Conservation (phyloP, 2,113 vertebrate species). For the Aphelocoma coerulescens region DNA sequence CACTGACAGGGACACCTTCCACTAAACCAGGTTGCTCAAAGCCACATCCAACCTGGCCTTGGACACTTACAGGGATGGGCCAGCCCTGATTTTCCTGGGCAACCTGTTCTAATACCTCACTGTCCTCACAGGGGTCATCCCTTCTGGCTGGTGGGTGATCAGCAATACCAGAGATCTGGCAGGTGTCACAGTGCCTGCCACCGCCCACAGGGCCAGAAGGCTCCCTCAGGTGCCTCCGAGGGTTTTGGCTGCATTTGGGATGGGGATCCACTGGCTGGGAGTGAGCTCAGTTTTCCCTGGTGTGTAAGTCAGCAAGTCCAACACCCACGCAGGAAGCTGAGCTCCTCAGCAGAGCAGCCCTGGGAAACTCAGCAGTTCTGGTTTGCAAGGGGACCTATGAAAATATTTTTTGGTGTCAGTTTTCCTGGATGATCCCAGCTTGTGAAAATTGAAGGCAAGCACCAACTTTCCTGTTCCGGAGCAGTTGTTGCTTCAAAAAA, state of each 20-base stretch:
- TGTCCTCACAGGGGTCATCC: not conserved
- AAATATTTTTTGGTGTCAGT: constrained; percentile 55
- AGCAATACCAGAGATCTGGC: not conserved
- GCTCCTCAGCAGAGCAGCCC: not conserved
- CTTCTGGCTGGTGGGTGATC: not conserved
- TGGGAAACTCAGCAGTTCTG: constrained; percentile 47
- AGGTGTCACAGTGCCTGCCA: not conserved
- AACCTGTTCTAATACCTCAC: not conserved
- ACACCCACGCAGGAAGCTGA: not conserved
- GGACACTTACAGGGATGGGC: not conserved
- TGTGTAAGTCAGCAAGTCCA: not conserved
- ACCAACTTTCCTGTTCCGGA: not conserved
- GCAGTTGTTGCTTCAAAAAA: not conserved
- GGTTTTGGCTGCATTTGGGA: not conserved
- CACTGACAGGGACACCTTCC: not conserved
- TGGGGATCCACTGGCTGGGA: rapidly evolving
- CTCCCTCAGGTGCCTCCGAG: not conserved
- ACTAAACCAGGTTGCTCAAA: not conserved
- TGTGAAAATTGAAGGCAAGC: constrained; percentile 35
- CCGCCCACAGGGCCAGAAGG: rapidly evolving
- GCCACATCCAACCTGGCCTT: rapidly evolving
- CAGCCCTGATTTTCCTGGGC: not conserved
- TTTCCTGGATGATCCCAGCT: not conserved
- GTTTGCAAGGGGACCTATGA: not conserved
- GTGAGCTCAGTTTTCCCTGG: not conserved